Evolutionary conservation across 2,888 invertebrate genomes (phyloP).

Genomic region (Thalpophila matura): DNA sequence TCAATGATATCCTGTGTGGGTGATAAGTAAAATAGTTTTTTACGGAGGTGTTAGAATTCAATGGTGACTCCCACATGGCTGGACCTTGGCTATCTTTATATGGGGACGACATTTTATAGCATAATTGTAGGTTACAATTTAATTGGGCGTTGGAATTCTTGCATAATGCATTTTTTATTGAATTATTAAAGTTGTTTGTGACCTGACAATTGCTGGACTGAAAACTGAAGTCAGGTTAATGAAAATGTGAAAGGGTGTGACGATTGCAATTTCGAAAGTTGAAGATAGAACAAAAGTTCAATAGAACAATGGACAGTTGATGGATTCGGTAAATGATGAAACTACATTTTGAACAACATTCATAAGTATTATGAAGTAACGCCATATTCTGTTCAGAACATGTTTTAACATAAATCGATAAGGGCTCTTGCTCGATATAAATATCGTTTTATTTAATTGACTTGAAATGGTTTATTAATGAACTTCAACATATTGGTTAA

Average conservation of each 20-base stretch:
- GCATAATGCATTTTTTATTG: conserved; percentile 61
- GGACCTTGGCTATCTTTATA: conserved; percentile 81
- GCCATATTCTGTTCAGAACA: too few species aligned
- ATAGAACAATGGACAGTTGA: too few species aligned
- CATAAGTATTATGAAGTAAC: background rate
- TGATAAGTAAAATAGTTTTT: conserved; percentile 72
- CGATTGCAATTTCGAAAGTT: background rate
- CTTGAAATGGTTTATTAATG: background rate
- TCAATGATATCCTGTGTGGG: conserved; percentile 74
- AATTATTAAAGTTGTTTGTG: conserved; percentile 32
- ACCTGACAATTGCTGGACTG: background rate
- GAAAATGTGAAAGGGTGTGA: background rate
- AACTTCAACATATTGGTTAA: too few species aligned
- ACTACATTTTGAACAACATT: background rate
- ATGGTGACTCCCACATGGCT: conserved; percentile 79
- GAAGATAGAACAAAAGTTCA: background rate
- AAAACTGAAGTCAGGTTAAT: too few species aligned
- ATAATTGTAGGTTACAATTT: conserved; percentile 79
- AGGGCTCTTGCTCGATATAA: too few species aligned
- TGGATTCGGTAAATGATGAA: background rate
- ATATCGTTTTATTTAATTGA: conserved; percentile 8
- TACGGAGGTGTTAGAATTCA: conserved; percentile 73
- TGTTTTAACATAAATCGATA: too few species aligned
- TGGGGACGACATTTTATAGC: conserved; percentile 74
- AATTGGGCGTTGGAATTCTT: conserved; percentile 69